Evolutionary conservation across 1,140 invertebrate species (phyloP).

Genomic region (Bemisia tabaci): DNA sequence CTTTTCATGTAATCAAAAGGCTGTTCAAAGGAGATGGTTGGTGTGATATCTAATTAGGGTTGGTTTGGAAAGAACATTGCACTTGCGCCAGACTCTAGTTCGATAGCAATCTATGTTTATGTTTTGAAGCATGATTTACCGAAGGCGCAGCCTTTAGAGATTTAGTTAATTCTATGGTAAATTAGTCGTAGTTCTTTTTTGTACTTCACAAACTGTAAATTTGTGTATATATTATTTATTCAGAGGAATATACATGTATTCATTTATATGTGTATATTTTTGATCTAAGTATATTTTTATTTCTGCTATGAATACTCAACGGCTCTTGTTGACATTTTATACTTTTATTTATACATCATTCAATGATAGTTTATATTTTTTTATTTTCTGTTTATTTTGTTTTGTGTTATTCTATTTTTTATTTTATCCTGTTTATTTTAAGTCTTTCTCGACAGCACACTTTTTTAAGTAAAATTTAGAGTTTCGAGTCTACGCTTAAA

Average conservation of each 20-base stretch:
- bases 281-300: not conserved
- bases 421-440: not conserved
- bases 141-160: no score
- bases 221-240: not conserved
- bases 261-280: not conserved
- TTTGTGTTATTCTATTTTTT: not conserved
- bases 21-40: no score
- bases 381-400: not conserved
- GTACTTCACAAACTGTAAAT: not conserved
- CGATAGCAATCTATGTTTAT: no score
- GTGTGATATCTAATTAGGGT: no score
- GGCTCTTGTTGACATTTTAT: not conserved
- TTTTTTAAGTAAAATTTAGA: not conserved
- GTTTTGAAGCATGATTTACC: no score
- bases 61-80: no score
- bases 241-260: not conserved
- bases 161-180: constrained; percentile 1
- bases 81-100: no score
- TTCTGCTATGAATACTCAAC: not conserved
- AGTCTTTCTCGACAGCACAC: not conserved
- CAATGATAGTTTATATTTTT: not conserved
- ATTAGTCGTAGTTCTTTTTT: not conserved
- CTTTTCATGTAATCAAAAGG: no score
- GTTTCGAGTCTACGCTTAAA: not conserved
- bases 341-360: not conserved